Evolutionary conservation across 53 echinoderm and acorn worm genomes (phyloP).

Genomic region (Antedon mediterranea): DNA sequence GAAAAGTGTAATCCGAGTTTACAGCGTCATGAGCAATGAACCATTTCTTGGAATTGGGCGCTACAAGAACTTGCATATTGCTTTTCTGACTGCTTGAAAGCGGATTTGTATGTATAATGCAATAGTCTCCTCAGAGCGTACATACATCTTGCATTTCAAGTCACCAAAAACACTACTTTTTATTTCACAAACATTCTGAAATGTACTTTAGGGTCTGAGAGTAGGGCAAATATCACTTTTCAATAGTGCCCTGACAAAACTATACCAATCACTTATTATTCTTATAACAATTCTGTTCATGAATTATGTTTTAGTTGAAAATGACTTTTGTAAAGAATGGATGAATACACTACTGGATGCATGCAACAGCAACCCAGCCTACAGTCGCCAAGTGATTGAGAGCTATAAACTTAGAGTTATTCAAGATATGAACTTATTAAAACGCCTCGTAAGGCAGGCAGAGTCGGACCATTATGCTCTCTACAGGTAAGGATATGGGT

Average conservation of each 20-base stretch:
- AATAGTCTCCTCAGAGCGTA: too few relatives aligned
- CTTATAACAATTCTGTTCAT: background rate
- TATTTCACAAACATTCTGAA: too few relatives aligned
- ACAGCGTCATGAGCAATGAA: too few relatives aligned
- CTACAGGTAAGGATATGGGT: constrained; percentile 42
- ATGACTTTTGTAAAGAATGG: constrained; percentile 80
- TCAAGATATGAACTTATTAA: constrained; percentile 87
- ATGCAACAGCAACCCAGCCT: constrained; percentile 42
- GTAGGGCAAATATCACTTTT: background rate
- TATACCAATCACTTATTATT: background rate
- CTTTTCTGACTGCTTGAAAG: too few relatives aligned
- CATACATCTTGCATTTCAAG: too few relatives aligned
- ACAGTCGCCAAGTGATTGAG: constrained; percentile 85
- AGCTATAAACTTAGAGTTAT: constrained; percentile 90
- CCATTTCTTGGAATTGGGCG: too few relatives aligned
- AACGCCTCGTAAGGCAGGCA: constrained; percentile 80
- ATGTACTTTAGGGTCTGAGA: too few relatives aligned
- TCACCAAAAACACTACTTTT: too few relatives aligned
- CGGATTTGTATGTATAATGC: too few relatives aligned
- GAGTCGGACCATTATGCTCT: constrained; percentile 96
- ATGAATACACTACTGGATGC: constrained; percentile 37
- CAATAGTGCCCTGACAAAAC: background rate
- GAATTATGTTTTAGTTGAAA: constrained; percentile 39
- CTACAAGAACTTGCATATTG: too few relatives aligned
- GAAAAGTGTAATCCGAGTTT: too few relatives aligned